phyloP scores from a whole-genome alignment of 2,113 vertebrate species.

The Odobenus rosmarus region DNA sequence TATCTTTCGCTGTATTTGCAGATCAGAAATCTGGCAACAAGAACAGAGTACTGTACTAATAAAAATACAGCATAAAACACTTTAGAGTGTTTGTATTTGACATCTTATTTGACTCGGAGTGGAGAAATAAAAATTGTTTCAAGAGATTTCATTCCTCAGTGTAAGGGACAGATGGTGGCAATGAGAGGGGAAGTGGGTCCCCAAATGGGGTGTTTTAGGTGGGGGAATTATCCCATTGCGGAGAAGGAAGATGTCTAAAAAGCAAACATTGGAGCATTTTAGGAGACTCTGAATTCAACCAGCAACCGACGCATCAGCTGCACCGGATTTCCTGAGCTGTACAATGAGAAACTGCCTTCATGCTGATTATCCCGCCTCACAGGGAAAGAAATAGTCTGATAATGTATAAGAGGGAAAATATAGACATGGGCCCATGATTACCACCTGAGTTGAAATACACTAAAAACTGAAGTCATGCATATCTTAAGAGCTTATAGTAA shows the following conservation, averaged over 20 bases:
- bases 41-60: neutral
- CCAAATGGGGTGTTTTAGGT: neutral
- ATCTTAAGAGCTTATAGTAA: neutral
- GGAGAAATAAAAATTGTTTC: neutral
- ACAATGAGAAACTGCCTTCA: neutral
- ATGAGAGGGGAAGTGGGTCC: neutral
- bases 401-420: slow-evolving; percentile 22
- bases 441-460: slow-evolving; percentile 1
- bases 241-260: neutral
- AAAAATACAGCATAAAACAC: neutral
- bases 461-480: neutral
- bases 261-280: neutral
- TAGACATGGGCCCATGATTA: neutral
- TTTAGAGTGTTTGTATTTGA: neutral
- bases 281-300: neutral
- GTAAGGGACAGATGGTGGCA: neutral
- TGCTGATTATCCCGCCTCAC: neutral
- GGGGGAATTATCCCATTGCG: neutral
- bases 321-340: neutral
- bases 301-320: neutral
- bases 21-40: neutral
- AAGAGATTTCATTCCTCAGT: neutral
- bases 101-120: neutral
- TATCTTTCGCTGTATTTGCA: neutral
- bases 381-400: neutral